These are phyloP conservation scores for Cyclina sinensis DNA, from an alignment of 1,140 invertebrate species.

Conservation along the genomic window DNA sequence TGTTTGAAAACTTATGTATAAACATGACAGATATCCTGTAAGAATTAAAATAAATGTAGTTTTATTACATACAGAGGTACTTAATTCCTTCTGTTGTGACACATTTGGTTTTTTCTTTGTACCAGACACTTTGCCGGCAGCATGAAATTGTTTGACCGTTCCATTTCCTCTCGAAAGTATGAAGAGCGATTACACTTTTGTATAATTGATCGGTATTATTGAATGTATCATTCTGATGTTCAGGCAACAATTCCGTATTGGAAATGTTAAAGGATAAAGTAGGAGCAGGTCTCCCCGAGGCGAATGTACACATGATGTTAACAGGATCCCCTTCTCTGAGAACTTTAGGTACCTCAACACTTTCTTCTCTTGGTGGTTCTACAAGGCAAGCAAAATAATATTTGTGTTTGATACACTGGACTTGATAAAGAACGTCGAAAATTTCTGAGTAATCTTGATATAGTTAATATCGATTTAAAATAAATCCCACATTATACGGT, in stretches of 20 bases:
- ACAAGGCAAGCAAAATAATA: too few relatives aligned
- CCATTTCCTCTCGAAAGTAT: neutral
- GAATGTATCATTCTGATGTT: neutral
- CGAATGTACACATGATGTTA: neutral
- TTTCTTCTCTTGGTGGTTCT: neutral
- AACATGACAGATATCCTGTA: too few relatives aligned
- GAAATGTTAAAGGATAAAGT: neutral
- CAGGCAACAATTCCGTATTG: neutral
- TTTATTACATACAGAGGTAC: neutral
- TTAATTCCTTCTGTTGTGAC: neutral
- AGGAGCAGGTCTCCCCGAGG: neutral
- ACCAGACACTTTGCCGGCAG: neutral
- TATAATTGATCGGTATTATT: neutral
- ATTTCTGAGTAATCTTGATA: too few relatives aligned
- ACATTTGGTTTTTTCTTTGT: neutral
- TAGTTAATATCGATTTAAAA: too few relatives aligned
- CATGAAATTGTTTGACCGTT: neutral
- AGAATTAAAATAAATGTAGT: too few relatives aligned
- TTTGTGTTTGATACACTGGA: too few relatives aligned
- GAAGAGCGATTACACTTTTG: neutral
- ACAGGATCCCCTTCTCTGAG: neutral
- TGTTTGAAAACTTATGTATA: too few relatives aligned
- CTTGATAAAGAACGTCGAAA: too few relatives aligned
- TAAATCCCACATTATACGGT: too few relatives aligned
- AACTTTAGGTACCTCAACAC: neutral